Conservation (phyloP, 2,888 invertebrate species). For the Calameuta filiformis region DNA sequence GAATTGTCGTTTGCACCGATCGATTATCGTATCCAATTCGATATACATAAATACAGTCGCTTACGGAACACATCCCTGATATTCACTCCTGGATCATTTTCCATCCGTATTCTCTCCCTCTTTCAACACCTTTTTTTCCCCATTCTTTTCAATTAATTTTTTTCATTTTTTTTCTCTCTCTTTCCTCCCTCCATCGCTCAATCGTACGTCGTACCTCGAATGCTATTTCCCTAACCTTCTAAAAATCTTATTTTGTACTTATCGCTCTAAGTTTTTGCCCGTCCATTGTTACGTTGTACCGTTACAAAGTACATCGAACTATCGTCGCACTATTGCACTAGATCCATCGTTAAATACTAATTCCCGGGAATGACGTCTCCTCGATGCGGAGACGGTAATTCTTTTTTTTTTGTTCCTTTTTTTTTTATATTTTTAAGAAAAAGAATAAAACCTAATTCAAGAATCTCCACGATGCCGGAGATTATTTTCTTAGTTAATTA, state of each 20-base stretch:
- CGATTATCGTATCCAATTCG: conserved; percentile 15
- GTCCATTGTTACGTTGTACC: conserved; percentile 24
- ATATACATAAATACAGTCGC: conserved; percentile 1
- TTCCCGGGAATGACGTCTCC: neutral
- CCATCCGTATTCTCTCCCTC: conserved; percentile 6
- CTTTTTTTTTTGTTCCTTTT: no score
- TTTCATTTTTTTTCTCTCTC: neutral
- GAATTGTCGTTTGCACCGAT: neutral
- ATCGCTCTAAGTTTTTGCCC: conserved; percentile 31
- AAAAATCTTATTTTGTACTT: conserved; percentile 47
- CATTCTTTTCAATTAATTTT: conserved; percentile 13
- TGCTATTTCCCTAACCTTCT: conserved; percentile 19
- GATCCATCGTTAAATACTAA: neutral
- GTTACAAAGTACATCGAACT: conserved; percentile 47
- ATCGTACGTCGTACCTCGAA: no score
- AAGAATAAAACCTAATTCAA: no score
- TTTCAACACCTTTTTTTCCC: conserved; percentile 22
- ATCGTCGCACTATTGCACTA: conserved; percentile 56
- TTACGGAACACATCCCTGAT: neutral
- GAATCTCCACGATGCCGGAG: no score
- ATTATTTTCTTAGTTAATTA: no score
- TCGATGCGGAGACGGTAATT: no score
- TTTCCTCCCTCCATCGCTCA: no score
- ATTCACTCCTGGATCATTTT: conserved; percentile 4
- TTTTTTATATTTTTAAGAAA: no score